Conservation (phyloP, 2,888 invertebrate species). For the Tenodera sinensis region DNA sequence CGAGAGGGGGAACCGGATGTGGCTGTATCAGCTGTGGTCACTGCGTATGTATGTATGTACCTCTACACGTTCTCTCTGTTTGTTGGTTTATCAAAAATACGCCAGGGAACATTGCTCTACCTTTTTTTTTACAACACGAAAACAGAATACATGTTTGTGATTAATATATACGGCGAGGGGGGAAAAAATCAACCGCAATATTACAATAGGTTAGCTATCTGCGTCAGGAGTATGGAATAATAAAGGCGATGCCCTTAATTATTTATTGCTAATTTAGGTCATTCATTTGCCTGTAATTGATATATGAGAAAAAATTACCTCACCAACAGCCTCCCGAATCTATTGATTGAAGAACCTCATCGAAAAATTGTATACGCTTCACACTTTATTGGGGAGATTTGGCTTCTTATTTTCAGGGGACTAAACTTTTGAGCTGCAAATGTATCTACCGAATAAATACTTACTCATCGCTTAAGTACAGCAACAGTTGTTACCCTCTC, state of each 20-base stretch:
- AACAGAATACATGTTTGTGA: conserved; percentile 17
- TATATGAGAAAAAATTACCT: not conserved
- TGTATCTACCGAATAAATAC: no score
- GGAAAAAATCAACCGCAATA: not conserved
- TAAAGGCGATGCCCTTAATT: not conserved
- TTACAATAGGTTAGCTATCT: conserved; percentile 2
- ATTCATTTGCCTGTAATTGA: not conserved
- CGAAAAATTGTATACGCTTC: no score
- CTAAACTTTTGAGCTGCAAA: no score
- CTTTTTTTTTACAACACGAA: not conserved
- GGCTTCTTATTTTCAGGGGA: no score
- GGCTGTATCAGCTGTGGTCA: conserved; percentile 10
- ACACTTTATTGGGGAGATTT: no score
- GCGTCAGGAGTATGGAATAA: not conserved
- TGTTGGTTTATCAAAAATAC: conserved; percentile 15
- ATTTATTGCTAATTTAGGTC: not conserved
- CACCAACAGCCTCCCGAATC: not conserved
- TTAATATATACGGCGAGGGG: not conserved
- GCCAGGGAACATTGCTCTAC: not conserved
- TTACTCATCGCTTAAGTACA: no score
- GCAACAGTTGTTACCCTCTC: no score
- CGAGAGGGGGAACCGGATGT: conserved; percentile 8
- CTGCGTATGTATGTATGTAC: not conserved
- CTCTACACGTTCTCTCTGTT: not conserved
- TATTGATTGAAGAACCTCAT: not conserved